Evolutionary conservation across 2,888 invertebrate species (phyloP).

Genomic region (Odontocolon sp.): DNA sequence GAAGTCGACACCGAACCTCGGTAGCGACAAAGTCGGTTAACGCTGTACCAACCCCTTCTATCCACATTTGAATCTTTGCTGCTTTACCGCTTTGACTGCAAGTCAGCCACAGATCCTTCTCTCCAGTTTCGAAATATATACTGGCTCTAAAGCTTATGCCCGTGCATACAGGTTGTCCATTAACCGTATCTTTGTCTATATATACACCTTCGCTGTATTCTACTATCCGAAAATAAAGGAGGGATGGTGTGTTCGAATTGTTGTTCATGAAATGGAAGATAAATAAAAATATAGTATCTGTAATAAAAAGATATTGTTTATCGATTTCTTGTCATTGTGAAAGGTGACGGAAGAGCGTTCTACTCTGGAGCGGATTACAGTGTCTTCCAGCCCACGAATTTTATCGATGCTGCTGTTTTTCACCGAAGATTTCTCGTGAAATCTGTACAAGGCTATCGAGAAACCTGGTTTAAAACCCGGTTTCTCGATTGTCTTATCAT

Average conservation of each 20-base stretch:
- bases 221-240: too few relatives aligned
- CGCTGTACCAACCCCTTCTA: background rate
- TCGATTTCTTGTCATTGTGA: too few relatives aligned
- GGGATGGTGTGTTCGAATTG: too few relatives aligned
- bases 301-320: too few relatives aligned
- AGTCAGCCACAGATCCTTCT: background rate
- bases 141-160: background rate
- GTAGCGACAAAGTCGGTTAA: too few relatives aligned
- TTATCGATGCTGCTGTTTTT: background rate
- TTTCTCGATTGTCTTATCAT: too few relatives aligned
- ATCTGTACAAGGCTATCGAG: background rate
- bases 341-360: too few relatives aligned
- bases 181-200: conserved; percentile 24
- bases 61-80: conserved; percentile 23
- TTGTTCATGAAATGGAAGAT: too few relatives aligned
- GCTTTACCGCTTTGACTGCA: background rate
- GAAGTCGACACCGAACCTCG: too few relatives aligned
- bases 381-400: background rate
- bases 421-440: background rate
- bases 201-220: conserved; percentile 1
- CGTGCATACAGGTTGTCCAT: conserved; percentile 38
- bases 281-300: too few relatives aligned
- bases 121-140: background rate
- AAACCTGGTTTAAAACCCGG: background rate
- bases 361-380: too few relatives aligned